phyloP scores from a whole-genome alignment of 2,888 invertebrate species.

The Tenthredo mesomela region DNA sequence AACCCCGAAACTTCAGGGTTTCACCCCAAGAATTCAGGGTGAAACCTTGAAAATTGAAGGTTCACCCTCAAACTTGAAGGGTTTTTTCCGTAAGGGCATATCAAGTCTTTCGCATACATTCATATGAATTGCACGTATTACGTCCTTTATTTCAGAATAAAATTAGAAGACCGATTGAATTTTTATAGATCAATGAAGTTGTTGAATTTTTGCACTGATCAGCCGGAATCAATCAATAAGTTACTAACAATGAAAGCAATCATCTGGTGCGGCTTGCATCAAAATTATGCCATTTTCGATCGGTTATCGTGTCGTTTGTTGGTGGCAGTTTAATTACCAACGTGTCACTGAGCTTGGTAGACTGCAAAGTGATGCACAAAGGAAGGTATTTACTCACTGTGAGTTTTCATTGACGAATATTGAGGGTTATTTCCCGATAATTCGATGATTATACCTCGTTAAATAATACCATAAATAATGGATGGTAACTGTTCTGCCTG shows the following conservation, averaged over 20 bases:
- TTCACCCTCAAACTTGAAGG: too few relatives aligned
- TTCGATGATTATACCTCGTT: neutral
- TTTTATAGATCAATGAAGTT: neutral
- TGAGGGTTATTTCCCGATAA: neutral
- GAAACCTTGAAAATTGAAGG: too few relatives aligned
- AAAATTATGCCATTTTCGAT: neutral
- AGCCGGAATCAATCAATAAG: neutral
- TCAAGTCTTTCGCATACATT: too few relatives aligned
- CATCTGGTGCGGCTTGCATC: neutral
- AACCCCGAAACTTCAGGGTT: too few relatives aligned
- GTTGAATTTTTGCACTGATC: neutral
- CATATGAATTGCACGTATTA: too few relatives aligned
- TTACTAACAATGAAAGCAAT: neutral
- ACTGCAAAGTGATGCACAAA: neutral
- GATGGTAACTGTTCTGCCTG: neutral
- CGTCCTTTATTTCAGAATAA: neutral
- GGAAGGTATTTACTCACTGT: neutral
- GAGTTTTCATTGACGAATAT: neutral
- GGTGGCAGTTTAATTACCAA: conserved; percentile 1
- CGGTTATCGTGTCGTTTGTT: neutral
- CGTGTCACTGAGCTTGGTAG: neutral
- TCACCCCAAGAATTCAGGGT: too few relatives aligned
- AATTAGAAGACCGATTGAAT: neutral
- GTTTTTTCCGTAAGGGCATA: too few relatives aligned
- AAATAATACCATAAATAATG: neutral